A percentile compares a stretch with the other conserved stretches of the same genome.
Conservation (phyloP, 2,797 vertebrate genomes). For the Thamnophis elegans region DNA sequence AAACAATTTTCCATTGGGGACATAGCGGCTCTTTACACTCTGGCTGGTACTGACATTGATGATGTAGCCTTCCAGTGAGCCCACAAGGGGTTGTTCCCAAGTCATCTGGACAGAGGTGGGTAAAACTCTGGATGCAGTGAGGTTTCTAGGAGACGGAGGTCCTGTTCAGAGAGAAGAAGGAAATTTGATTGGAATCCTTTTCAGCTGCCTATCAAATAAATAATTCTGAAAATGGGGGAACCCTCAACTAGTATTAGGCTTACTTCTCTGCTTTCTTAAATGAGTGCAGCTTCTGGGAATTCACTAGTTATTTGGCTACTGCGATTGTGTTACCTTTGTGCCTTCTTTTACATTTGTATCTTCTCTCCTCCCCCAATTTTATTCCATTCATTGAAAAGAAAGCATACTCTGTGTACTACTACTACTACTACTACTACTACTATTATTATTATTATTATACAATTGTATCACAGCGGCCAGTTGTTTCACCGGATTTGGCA, state of each 20-base stretch:
- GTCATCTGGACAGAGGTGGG: conserved; percentile 82
- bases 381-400: background rate
- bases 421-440: no score
- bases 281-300: background rate
- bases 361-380: background rate
- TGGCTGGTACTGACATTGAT: conserved; percentile 89
- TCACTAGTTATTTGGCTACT: background rate
- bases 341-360: background rate
- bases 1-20: conserved; percentile 82
- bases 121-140: conserved; percentile 82
- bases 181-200: background rate
- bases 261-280: background rate
- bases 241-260: background rate
- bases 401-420: background rate
- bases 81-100: conserved; percentile 78
- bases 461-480: no score
- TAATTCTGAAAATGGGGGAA: background rate
- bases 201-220: background rate
- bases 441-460: no score
- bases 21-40: conserved; percentile 89
- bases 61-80: conserved; percentile 84
- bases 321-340: background rate
- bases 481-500: no score
- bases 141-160: conserved; percentile 88
- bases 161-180: conserved; percentile 66